These are phyloP conservation scores for Amiota communis DNA, from an alignment of 2,888 invertebrate species.

Conservation along the genomic window DNA sequence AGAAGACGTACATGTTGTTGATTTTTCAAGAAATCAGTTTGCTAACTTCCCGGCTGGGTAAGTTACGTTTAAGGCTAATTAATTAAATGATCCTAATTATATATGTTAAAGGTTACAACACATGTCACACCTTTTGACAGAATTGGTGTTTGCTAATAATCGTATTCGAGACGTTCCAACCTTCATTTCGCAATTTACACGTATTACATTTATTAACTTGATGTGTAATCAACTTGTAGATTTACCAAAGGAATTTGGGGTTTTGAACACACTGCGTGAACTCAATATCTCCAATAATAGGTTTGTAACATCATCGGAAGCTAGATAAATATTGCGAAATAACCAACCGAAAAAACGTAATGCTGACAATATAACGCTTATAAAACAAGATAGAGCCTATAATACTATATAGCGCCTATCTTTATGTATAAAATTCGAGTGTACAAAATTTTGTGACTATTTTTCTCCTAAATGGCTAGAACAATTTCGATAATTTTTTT, in stretches of 20 bases:
- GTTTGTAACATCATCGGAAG: slow-evolving; percentile 72
- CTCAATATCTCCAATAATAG: slow-evolving; percentile 87
- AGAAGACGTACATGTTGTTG: slow-evolving; percentile 83
- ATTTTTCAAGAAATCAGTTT: slow-evolving; percentile 87
- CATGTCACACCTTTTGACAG: slow-evolving; percentile 76
- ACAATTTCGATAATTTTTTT: no score
- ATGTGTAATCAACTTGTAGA: slow-evolving; percentile 81
- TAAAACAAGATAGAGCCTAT: no score
- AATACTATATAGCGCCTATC: no score
- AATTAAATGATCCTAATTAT: background rate
- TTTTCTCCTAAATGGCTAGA: no score
- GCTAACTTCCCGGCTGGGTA: slow-evolving; percentile 80
- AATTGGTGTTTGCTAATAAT: slow-evolving; percentile 84
- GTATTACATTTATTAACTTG: slow-evolving; percentile 82
- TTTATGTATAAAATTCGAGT: no score
- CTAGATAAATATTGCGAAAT: no score
- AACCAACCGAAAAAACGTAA: background rate
- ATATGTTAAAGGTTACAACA: slow-evolving; percentile 28
- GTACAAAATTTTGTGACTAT: no score
- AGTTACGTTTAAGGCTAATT: slow-evolving; percentile 48
- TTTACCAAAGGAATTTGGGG: slow-evolving; percentile 78
- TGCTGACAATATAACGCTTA: background rate
- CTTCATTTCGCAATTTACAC: slow-evolving; percentile 78
- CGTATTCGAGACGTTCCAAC: slow-evolving; percentile 77
- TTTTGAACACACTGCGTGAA: slow-evolving; percentile 81